phyloP scores from a whole-genome alignment of 2,113 vertebrate species.

The Antigone vipio region DNA sequence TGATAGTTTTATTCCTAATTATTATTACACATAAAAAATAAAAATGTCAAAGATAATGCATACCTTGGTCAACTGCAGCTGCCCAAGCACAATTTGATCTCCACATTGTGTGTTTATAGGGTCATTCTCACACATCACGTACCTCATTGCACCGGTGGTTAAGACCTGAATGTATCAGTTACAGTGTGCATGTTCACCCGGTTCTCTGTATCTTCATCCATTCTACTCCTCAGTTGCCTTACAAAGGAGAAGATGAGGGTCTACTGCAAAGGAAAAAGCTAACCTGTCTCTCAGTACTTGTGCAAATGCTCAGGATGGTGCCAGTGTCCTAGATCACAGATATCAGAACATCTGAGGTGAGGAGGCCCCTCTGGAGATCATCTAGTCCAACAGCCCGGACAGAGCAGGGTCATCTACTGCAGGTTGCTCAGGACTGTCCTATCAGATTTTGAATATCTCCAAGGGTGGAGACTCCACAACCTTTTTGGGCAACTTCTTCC shows the following conservation, averaged over 20 bases:
- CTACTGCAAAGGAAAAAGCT: neutral
- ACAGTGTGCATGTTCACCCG: neutral
- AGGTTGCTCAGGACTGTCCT: neutral
- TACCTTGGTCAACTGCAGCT: neutral
- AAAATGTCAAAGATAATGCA: neutral
- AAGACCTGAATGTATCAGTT: neutral
- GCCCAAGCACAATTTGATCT: neutral
- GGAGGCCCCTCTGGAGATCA: neutral
- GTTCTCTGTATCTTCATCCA: neutral
- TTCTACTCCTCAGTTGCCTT: neutral
- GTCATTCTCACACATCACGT: neutral
- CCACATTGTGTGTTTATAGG: neutral
- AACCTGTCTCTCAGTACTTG: neutral
- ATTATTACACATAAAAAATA: neutral
- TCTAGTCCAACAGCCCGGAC: neutral
- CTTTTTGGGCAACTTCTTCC: neutral
- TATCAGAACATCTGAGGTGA: neutral
- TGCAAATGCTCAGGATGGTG: neutral
- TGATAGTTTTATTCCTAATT: neutral
- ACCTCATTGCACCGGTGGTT: neutral
- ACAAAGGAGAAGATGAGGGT: neutral
- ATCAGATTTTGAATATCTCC: neutral
- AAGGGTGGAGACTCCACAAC: neutral
- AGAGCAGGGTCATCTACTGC: neutral
- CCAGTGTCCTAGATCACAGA: neutral